A percentile compares a stretch with the other conserved stretches of the same genome.
These are phyloP conservation scores for Nemurella pictetii DNA, from an alignment of 2,888 invertebrate genomes.

Conservation along the genomic window DNA sequence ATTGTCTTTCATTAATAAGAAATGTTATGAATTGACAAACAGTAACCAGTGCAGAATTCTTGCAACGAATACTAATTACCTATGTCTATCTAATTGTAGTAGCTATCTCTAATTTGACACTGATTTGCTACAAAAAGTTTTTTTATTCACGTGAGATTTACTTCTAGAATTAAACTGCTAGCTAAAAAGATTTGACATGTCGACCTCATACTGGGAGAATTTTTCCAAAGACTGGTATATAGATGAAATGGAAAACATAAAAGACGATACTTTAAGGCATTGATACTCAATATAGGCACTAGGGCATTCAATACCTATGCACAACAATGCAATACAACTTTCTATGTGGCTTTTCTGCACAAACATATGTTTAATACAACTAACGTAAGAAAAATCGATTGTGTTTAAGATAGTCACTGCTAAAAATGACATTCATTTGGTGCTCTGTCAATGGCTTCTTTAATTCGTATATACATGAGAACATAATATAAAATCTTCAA, in stretches of 20 bases:
- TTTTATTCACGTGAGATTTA: not conserved
- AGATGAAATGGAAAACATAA: not conserved
- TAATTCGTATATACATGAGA: not conserved
- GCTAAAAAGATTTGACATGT: not conserved
- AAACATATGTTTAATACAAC: not conserved
- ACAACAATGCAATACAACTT: not conserved
- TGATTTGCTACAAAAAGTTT: not conserved
- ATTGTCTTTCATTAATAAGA: not conserved
- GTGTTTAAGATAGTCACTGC: not conserved
- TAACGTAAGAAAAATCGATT: not conserved
- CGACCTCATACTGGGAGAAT: not conserved
- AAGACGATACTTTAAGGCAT: not conserved
- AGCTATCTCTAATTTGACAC: no score
- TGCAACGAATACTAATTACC: not conserved
- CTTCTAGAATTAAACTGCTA: not conserved
- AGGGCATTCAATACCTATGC: not conserved
- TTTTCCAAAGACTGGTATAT: not conserved
- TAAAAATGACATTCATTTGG: not conserved
- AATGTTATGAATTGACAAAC: not conserved
- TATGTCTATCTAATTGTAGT: not conserved
- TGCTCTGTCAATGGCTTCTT: not conserved
- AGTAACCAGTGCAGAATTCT: not conserved
- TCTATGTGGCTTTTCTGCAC: conserved; percentile 33
- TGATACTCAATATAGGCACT: not conserved
- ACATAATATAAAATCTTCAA: not conserved